A percentile compares a stretch with the other conserved stretches of the same genome.
These are phyloP conservation scores for Engystomops pustulosus DNA, from an alignment of 2,113 vertebrate species.

Conservation along the genomic window DNA sequence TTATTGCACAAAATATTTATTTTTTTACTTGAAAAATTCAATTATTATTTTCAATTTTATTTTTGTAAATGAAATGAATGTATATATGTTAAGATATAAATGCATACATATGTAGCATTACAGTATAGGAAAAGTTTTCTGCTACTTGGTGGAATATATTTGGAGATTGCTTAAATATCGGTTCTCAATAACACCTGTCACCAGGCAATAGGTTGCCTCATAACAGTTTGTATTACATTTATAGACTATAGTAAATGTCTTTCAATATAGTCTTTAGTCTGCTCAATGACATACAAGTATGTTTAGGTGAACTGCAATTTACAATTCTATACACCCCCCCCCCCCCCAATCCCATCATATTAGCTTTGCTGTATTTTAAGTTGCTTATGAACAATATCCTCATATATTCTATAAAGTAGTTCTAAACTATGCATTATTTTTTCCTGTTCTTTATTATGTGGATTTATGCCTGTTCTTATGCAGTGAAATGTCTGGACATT, in stretches of 20 bases:
- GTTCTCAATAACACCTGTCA: not conserved
- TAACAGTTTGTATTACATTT: not conserved
- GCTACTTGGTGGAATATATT: not conserved
- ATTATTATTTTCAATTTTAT: not conserved
- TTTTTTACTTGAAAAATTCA: not conserved
- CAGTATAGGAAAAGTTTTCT: not conserved
- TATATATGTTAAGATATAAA: not conserved
- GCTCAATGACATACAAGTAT: not conserved
- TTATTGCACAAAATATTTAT: conserved; percentile 52
- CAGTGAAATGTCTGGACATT: conserved; percentile 26
- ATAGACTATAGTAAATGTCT: not conserved
- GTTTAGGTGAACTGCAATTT: too few relatives aligned
- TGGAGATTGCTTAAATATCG: not conserved
- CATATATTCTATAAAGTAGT: not conserved
- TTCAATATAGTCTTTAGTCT: not conserved
- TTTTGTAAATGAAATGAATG: not conserved
- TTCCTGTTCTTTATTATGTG: not conserved
- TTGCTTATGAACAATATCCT: not conserved
- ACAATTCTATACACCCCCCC: too few relatives aligned
- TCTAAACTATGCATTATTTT: not conserved
- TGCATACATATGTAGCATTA: not conserved
- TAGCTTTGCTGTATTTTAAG: not conserved
- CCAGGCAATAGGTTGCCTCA: not conserved
- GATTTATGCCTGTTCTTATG: conserved; percentile 24
- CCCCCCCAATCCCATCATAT: too few relatives aligned